Evolutionary conservation across 2,888 invertebrate genomes (phyloP).

Genomic region (Lymantria dispar): DNA sequence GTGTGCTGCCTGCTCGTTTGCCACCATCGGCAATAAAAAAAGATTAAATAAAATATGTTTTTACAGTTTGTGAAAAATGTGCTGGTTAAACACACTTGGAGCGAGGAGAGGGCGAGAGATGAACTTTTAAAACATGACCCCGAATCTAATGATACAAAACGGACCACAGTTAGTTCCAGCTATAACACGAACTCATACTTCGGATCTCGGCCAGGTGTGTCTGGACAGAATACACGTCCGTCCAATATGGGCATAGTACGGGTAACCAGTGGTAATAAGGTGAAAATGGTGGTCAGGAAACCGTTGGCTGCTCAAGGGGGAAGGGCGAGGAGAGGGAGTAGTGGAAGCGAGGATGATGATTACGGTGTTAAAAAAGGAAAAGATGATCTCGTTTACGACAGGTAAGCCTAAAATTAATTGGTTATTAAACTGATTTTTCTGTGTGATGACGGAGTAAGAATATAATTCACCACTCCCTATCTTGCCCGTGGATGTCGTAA

Average conservation of each 20-base stretch:
- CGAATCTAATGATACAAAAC: conserved; percentile 59
- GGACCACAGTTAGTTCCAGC: conserved; percentile 5
- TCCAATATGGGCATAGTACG: conserved; percentile 44
- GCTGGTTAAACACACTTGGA: conserved; percentile 79
- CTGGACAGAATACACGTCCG: conserved; percentile 39
- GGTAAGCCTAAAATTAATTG: conserved; percentile 59
- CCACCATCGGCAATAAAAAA: too few relatives aligned
- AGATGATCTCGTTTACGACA: conserved; percentile 85
- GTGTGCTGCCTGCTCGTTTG: too few relatives aligned
- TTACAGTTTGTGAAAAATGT: conserved; percentile 79
- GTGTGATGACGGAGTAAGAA: too few relatives aligned
- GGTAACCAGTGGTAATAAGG: conserved; percentile 48
- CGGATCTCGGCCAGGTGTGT: conserved; percentile 48
- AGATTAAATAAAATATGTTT: background rate
- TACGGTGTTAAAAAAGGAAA: conserved; percentile 83
- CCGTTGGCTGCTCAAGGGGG: conserved; percentile 59
- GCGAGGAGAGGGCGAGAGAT: conserved; percentile 80
- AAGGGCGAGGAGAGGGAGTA: conserved; percentile 69
- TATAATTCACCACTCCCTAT: too few relatives aligned
- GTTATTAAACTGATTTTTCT: too few relatives aligned
- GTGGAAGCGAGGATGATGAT: conserved; percentile 84
- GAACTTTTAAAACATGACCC: conserved; percentile 76
- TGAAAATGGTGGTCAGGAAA: conserved; percentile 40
- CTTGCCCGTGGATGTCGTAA: too few relatives aligned
- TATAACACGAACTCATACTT: conserved; percentile 30